Conservation (phyloP, 2,797 vertebrate species). For the Galago senegalensis region DNA sequence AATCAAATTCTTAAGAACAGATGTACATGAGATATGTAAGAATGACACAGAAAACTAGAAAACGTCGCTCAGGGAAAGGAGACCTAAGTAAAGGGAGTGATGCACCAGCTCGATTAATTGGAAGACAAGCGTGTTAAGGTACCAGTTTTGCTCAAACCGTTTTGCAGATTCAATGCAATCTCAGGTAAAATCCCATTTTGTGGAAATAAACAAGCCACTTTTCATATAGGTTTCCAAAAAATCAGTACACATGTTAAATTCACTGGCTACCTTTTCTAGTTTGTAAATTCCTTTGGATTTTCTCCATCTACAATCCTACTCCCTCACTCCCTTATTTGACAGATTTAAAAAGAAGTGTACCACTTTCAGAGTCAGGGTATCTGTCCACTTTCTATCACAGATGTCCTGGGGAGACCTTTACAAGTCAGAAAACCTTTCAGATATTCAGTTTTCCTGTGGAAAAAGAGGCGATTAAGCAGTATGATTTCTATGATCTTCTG, state of each 20-base stretch:
- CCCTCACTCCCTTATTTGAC: background rate
- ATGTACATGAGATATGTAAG: background rate
- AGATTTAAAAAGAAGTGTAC: background rate
- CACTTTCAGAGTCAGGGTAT: background rate
- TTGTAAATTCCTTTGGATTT: background rate
- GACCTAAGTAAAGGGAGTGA: background rate
- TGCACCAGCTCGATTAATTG: background rate
- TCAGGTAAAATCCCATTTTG: slow-evolving; percentile 3
- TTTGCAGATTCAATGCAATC: background rate
- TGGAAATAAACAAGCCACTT: background rate
- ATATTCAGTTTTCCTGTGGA: background rate
- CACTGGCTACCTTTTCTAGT: background rate
- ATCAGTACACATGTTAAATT: background rate
- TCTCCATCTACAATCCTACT: background rate
- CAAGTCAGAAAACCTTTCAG: background rate
- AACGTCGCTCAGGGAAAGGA: slow-evolving; percentile 11
- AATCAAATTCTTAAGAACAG: background rate
- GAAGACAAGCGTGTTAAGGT: background rate
- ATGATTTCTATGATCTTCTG: background rate
- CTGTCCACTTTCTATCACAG: background rate
- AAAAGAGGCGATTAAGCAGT: background rate
- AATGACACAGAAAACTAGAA: background rate
- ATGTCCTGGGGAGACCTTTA: background rate
- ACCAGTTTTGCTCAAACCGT: background rate
- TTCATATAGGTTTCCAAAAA: slow-evolving; percentile 13